A percentile compares a stretch with the other conserved stretches of the same genome.
These are phyloP conservation scores for Hiodon tergisus DNA, from an alignment of 2,113 vertebrate species.

Conservation along the genomic window DNA sequence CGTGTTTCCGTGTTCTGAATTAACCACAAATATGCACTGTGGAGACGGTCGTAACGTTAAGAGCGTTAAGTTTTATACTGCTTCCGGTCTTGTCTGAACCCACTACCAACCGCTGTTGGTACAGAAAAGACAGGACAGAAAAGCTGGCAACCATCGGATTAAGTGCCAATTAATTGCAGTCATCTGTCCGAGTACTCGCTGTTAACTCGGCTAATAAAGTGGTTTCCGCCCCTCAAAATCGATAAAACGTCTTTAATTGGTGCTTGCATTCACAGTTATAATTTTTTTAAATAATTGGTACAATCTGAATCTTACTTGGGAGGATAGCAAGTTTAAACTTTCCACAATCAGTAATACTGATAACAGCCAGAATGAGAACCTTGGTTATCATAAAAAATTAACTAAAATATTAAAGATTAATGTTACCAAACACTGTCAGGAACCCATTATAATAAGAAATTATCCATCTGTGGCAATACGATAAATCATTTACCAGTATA, in stretches of 20 bases:
- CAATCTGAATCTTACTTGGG: not conserved
- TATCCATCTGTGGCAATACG: not conserved
- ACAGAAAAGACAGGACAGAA: not conserved
- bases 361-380: too few relatives aligned
- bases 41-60: too few relatives aligned
- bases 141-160: not conserved
- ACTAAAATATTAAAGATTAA: not conserved
- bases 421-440: not conserved
- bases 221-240: not conserved
- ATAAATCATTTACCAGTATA: slow-evolving; percentile 10
- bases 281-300: not conserved
- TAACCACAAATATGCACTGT: too few relatives aligned
- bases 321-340: not conserved
- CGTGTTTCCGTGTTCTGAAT: too few relatives aligned
- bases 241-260: not conserved
- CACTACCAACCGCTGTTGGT: too few relatives aligned
- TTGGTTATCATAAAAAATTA: not conserved
- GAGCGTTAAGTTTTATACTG: too few relatives aligned
- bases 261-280: not conserved
- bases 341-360: too few relatives aligned
- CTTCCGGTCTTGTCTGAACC: too few relatives aligned
- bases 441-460: slow-evolving; percentile 10
- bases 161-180: slow-evolving; percentile 4
- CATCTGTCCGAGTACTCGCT: not conserved
- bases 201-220: not conserved